Percentiles rank a stretch among this genome's conserved stretches.
These are phyloP conservation scores for Actenoides lindsayi DNA, from an alignment of 2,113 vertebrate genomes.

Conservation along the genomic window DNA sequence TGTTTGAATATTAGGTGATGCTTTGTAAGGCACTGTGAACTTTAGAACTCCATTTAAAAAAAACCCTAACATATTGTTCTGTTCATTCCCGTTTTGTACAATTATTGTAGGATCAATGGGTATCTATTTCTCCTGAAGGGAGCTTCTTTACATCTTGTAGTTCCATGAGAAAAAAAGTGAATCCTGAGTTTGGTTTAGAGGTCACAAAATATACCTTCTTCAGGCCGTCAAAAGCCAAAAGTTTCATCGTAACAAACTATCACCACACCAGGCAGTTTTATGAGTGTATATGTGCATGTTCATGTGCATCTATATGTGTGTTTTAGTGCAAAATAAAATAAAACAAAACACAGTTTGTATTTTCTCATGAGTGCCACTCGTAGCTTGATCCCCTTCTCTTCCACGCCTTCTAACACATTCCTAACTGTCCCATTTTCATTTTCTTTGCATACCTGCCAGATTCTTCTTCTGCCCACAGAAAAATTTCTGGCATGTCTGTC, in stretches of 20 bases:
- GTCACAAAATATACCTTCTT: background rate
- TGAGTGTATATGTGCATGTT: background rate
- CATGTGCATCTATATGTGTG: background rate
- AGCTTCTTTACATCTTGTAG: background rate
- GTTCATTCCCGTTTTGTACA: background rate
- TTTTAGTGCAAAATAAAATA: background rate
- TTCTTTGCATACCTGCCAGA: constrained; percentile 32
- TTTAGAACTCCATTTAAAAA: background rate
- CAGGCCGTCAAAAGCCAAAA: background rate
- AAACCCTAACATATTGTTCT: background rate
- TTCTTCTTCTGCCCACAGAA: constrained; percentile 29
- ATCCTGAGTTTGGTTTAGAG: background rate
- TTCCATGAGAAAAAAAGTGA: background rate
- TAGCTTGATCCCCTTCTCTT: background rate
- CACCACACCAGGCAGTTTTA: background rate
- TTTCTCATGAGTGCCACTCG: background rate
- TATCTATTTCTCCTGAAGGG: background rate
- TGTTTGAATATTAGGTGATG: background rate
- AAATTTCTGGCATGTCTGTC: constrained; percentile 19
- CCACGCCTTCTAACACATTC: background rate
- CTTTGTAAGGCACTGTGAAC: background rate
- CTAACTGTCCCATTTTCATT: background rate
- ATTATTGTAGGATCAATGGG: background rate
- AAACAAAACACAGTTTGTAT: background rate
- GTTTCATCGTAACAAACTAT: background rate